Percentiles rank a stretch among this genome's conserved stretches.
phyloP scores from a whole-genome alignment of 2,888 invertebrate species.

The Diabrotica balteata region DNA sequence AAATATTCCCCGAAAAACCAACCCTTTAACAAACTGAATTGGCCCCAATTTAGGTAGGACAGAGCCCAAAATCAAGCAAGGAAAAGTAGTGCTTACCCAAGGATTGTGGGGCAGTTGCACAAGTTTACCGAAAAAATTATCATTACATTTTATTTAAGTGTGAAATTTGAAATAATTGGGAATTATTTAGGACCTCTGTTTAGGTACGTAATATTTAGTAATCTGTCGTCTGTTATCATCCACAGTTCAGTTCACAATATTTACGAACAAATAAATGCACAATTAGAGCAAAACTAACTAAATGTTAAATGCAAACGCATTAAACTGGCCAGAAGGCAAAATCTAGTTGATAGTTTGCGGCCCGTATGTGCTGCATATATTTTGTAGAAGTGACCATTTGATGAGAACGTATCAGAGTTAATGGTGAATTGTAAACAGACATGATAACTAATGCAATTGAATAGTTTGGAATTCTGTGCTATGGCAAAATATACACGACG shows the following conservation, averaged over 20 bases:
- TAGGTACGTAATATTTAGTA: too few relatives aligned
- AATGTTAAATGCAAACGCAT: slow-evolving; percentile 41
- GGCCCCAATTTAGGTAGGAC: too few relatives aligned
- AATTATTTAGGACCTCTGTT: too few relatives aligned
- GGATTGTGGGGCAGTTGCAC: too few relatives aligned
- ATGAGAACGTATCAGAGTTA: slow-evolving; percentile 12
- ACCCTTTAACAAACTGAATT: too few relatives aligned
- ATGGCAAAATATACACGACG: slow-evolving; percentile 16
- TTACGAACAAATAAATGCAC: slow-evolving; percentile 4
- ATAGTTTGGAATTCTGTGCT: slow-evolving; percentile 6
- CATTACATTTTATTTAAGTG: too few relatives aligned
- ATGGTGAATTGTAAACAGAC: slow-evolving; percentile 12
- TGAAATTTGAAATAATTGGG: too few relatives aligned
- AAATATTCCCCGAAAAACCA: too few relatives aligned
- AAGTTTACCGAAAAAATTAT: too few relatives aligned
- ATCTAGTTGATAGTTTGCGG: slow-evolving; percentile 49
- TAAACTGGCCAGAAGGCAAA: slow-evolving; percentile 57
- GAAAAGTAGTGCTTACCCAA: too few relatives aligned
- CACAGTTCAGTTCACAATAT: slow-evolving; percentile 5
- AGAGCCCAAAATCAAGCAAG: too few relatives aligned
- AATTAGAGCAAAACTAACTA: slow-evolving; percentile 4
- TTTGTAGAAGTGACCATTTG: slow-evolving; percentile 15
- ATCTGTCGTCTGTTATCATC: background rate
- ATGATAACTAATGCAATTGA: slow-evolving; percentile 12
- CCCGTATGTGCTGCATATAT: slow-evolving; percentile 43